These are phyloP conservation scores for Gallirallus australis DNA, from an alignment of 2,797 vertebrate genomes.

Conservation along the genomic window DNA sequence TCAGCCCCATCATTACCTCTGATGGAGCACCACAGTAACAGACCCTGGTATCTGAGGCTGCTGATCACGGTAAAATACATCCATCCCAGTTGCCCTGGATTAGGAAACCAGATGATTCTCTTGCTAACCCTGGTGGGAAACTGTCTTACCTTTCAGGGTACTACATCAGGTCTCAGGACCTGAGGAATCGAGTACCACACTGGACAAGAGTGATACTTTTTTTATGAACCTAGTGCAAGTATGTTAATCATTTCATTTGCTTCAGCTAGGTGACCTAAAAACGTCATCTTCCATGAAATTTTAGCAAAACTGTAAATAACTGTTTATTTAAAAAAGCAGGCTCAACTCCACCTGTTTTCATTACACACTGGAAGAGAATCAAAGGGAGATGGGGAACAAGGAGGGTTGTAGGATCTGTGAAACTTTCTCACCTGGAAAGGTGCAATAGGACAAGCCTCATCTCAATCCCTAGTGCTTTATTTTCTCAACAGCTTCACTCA, in stretches of 20 bases:
- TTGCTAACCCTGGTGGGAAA: neutral
- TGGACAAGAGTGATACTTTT: neutral
- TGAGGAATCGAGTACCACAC: neutral
- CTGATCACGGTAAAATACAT: neutral
- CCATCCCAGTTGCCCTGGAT: neutral
- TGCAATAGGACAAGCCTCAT: neutral
- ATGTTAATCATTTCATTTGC: neutral
- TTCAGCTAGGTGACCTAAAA: conserved; percentile 53
- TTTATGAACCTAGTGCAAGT: neutral
- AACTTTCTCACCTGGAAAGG: neutral
- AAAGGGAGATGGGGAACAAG: neutral
- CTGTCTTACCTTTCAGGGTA: neutral
- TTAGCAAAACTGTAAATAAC: conserved; percentile 48
- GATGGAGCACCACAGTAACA: neutral
- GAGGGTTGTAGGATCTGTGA: neutral
- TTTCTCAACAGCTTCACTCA: neutral
- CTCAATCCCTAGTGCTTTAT: neutral
- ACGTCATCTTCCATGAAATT: neutral
- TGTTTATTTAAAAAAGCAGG: conserved; percentile 24
- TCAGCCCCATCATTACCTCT: neutral
- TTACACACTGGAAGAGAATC: neutral
- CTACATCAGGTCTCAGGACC: neutral
- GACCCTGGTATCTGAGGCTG: neutral
- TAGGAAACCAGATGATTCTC: neutral
- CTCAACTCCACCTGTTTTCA: neutral